A percentile compares a stretch with the other conserved stretches of the same genome.
Conservation (phyloP, 92 coral and sea anemone genomes). For the Bergia puertoricense region DNA sequence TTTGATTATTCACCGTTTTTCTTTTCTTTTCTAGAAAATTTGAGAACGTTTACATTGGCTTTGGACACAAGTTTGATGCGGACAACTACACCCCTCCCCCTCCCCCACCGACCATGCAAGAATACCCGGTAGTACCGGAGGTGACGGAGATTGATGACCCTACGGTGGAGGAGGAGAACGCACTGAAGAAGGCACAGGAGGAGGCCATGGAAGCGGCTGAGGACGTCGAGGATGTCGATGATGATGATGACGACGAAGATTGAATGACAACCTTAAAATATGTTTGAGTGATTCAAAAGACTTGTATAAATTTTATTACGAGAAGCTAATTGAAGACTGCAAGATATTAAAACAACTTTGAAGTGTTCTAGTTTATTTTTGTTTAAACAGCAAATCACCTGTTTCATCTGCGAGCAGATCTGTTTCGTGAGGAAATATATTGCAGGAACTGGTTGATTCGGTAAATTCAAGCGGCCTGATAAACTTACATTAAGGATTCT, state of each 20-base stretch:
- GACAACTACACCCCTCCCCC: slow-evolving; percentile 97
- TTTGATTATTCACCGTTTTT: neutral
- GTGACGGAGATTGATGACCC: slow-evolving; percentile 98
- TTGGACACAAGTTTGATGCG: slow-evolving; percentile 93
- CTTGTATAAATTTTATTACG: neutral
- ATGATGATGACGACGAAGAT: slow-evolving; percentile 96
- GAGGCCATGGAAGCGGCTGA: slow-evolving; percentile 95
- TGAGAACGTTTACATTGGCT: slow-evolving; percentile 94
- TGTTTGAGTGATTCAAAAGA: neutral
- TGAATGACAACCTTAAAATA: neutral
- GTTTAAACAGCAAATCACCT: neutral
- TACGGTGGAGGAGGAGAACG: slow-evolving; percentile 96
- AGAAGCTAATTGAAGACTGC: neutral
- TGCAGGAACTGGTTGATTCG: neutral
- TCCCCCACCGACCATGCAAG: slow-evolving; percentile 93
- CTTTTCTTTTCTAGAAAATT: slow-evolving; percentile 69
- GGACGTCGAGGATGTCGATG: slow-evolving; percentile 96
- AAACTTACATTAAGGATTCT: neutral
- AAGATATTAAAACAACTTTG: neutral
- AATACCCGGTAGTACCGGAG: slow-evolving; percentile 85
- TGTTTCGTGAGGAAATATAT: too few relatives aligned
- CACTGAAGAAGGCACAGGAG: slow-evolving; percentile 89
- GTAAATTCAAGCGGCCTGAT: neutral
- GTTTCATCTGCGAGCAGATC: too few relatives aligned
- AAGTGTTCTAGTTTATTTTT: too few relatives aligned